Base-by-base conservation (phyloP, 2,113 vertebrate species). In the Odocoileus virginianus region DNA sequence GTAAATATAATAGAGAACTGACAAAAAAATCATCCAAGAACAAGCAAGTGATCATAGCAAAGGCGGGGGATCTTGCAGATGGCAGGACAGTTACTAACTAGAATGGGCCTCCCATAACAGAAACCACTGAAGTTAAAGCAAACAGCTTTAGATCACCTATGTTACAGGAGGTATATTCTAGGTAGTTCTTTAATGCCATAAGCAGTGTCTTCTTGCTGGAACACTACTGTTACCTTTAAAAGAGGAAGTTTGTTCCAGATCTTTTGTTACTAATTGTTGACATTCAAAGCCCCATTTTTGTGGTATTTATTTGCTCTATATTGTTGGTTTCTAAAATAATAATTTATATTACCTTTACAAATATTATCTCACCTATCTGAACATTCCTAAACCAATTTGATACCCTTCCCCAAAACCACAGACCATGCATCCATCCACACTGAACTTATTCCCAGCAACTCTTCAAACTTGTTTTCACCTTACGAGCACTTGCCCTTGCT, bases 51-150 rank as follows among this genome's bases (percentile, higher is more conserved):
- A 52, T 19, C 6, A 17, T 17, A 54, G 15, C n/a, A 19, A 40
- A n/a, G 9, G 9, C 1, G 9, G 23, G 10, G 87, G 19, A n/a
- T n/a, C 8, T 4, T 60, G 2, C 1, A 0, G 13, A 50, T 43
- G 47, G 11, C 17, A 52, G 17, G 57, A 45, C 10, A 27, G 0
- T 58, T 52, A 61, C 33, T 60, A 16, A 61, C 25, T 33, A n/a
- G 17, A 33, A 45, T 40, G 8, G 12, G 10, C 30, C 7, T 17
- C 45, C 40, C 28, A 30, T 23, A 50, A 40, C 25, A 50, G 83
- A 40, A 93, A 61, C 33, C 15, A 27, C 0, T 36, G 40, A 74
- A 40, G 8, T 82, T 17, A 83, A 89, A 52, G 45, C 17, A 30
- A 60, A 52, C 16, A 87, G 55, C 28, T n/a, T 55, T 16, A 28